phyloP scores from a whole-genome alignment of 2,797 vertebrate genomes.

The Crocidura indochinensis region DNA sequence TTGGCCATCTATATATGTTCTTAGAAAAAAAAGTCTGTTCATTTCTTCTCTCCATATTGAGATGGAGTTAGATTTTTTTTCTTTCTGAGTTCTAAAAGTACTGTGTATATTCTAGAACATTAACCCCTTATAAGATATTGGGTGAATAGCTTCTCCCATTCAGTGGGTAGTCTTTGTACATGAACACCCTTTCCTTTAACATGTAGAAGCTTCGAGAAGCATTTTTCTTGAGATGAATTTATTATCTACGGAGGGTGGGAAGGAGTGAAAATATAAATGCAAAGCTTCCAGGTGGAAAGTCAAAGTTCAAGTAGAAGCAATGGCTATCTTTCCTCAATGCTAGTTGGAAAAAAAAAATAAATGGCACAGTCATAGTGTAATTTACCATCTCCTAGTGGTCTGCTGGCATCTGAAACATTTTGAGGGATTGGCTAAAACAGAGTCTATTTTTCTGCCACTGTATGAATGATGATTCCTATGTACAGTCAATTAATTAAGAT shows the following conservation, averaged over 20 bases:
- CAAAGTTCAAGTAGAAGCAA: constrained; percentile 12
- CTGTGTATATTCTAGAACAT: too few relatives aligned
- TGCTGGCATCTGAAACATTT: constrained; percentile 2
- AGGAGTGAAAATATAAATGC: not conserved
- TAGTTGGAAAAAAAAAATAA: constrained; percentile 3
- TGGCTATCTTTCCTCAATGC: constrained; percentile 19
- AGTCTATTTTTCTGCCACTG: not conserved
- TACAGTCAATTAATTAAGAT: constrained; percentile 16
- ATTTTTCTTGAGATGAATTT: not conserved
- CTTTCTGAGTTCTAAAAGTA: too few relatives aligned
- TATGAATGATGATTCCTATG: constrained; percentile 10
- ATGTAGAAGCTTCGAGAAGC: not conserved
- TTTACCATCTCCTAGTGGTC: constrained; percentile 72
- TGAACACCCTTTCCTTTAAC: too few relatives aligned
- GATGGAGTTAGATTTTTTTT: too few relatives aligned
- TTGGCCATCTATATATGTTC: too few relatives aligned
- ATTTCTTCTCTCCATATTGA: too few relatives aligned
- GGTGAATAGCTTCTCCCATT: too few relatives aligned
- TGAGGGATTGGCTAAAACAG: not conserved
- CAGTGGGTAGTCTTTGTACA: too few relatives aligned
- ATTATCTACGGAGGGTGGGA: not conserved
- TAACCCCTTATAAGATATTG: too few relatives aligned
- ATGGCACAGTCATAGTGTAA: not conserved
- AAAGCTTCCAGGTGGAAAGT: not conserved
- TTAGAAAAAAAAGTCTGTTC: too few relatives aligned